Base-by-base conservation (phyloP, 2,888 invertebrate species). In the Quadroppia sp. region DNA sequence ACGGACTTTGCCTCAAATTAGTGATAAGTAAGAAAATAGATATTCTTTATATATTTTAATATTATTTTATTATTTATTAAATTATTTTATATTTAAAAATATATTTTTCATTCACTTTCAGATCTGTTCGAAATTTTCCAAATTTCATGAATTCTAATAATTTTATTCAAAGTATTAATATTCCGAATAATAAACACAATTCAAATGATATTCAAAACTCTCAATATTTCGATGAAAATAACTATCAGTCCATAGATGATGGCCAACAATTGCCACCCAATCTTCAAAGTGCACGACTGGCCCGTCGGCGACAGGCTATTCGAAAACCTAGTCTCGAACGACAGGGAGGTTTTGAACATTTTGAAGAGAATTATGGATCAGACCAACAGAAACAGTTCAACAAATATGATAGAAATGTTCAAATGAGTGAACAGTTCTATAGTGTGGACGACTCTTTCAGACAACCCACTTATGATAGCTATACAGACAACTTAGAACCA, bases 231-330 rank as follows among this genome's bases (percentile, higher is more conserved):
- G 28, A 45, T 45, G 13, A 69, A 2, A 59, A 9, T 2, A 25
- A 59, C 25, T 69, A 45, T 13, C 15, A 64, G 32, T 15, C 7
- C 36, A 23, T 25, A 6, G 17, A 25, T 25, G 69, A 69, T 9
- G 13, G 4, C 17, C 40, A 69, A 42, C 36, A 50, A 1, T 28
- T 61, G 56, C 42, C 42, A 45, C 74, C 71, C 11, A 56, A 74
- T 28, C 56, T 23, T 42, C 40, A 40, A 25, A 61, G 61, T 30
- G 15, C 48, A 40, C 67, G 77, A 73, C 25, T 77, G 77, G 28
- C 61, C 32, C 82, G 89, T 89, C 70, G 77, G 76, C 72, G 71
- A 64, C 50, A 40, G 20, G 71, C 77, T 2, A 75, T 77, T 1
- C 74, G 78, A 4, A 73, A 76, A 25, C 77, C 77, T 17, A 78